phyloP scores from a whole-genome alignment of 2,113 vertebrate genomes.

The Phylloscopus whistleri region DNA sequence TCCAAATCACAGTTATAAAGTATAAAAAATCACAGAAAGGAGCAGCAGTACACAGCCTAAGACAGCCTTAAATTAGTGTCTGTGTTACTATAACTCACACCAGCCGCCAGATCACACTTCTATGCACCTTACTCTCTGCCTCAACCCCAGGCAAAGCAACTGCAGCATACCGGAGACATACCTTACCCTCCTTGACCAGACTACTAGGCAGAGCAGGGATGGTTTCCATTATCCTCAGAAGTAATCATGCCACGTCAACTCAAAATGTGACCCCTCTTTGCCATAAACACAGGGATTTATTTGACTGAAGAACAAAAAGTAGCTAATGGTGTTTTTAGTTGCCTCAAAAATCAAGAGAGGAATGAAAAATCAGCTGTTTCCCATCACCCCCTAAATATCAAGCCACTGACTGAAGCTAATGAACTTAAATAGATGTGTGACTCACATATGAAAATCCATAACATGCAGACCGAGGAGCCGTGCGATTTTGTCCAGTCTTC shows the following conservation, averaged over 20 bases:
- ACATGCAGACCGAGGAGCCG: neutral
- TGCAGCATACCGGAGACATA: neutral
- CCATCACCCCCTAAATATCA: neutral
- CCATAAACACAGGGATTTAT: neutral
- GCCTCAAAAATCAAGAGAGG: neutral
- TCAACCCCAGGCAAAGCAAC: neutral
- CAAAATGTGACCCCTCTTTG: neutral
- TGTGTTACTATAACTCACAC: neutral
- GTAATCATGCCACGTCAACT: neutral
- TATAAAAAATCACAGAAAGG: neutral
- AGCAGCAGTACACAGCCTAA: neutral
- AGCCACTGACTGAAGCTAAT: neutral
- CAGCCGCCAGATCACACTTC: neutral
- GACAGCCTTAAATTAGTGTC: neutral
- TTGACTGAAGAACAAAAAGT: neutral
- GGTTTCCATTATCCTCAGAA: neutral
- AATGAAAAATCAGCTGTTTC: neutral
- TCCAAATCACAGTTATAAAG: neutral
- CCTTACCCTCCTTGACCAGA: neutral
- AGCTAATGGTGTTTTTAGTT: neutral
- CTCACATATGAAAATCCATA: neutral
- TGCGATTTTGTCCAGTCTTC: neutral
- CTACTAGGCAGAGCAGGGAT: neutral
- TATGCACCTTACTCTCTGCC: neutral
- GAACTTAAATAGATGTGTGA: neutral